phyloP scores from a whole-genome alignment of 2,113 vertebrate genomes.

The Pachyramphus minor region DNA sequence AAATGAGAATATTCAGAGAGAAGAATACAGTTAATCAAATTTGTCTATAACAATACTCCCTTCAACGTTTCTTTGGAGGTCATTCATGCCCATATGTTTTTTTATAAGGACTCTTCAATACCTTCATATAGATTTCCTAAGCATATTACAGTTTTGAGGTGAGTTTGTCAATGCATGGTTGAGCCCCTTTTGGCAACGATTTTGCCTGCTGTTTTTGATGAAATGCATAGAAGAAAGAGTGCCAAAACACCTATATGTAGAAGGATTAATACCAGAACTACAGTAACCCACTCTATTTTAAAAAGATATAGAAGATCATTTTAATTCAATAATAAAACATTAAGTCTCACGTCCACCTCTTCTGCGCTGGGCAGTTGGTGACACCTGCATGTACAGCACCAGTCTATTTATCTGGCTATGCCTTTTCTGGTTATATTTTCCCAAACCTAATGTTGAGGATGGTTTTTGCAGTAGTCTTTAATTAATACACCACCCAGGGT shows the following conservation, averaged over 20 bases:
- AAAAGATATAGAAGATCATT: neutral
- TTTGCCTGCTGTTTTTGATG: neutral
- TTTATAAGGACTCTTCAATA: neutral
- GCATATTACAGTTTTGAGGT: neutral
- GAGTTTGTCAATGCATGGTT: accelerated
- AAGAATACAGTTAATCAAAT: neutral
- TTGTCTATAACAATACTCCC: neutral
- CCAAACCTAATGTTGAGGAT: neutral
- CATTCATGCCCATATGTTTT: neutral
- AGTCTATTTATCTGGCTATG: neutral
- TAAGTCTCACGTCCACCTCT: accelerated
- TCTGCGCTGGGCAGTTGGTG: neutral
- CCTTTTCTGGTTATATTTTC: neutral
- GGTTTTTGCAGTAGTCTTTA: neutral
- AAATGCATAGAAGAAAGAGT: neutral
- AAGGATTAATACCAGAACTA: neutral
- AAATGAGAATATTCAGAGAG: neutral
- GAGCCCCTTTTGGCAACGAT: neutral
- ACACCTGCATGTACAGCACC: neutral
- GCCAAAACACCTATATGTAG: neutral
- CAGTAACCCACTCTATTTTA: neutral
- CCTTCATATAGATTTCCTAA: neutral
- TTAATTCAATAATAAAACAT: neutral
- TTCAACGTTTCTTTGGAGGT: neutral
- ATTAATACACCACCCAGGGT: neutral